Evolutionary conservation across 1,140 invertebrate genomes (phyloP), one percentile per base, ranked within the genome.

Genomic region (Paralvinella palmiformis): DNA sequence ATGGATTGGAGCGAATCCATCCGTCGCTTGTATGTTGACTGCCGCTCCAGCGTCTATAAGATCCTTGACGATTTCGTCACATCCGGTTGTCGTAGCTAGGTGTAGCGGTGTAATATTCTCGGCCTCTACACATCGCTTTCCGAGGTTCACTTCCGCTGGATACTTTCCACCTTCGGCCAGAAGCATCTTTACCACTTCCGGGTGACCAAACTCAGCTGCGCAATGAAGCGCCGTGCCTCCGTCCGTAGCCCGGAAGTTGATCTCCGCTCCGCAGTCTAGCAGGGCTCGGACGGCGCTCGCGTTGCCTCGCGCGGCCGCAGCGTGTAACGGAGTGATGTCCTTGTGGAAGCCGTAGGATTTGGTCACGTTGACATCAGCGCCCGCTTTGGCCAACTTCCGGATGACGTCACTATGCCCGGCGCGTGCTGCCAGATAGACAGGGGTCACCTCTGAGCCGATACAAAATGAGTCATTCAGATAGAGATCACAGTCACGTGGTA

Each of bases 1-100:
- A 85, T 99, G 96, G 41, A 99, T 82, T 4, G 96, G 93, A 3
- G 95, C 98, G 82, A 99, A 99, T 83, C 96, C 89, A 77, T 99
- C 78, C 66, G 76, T 80, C 56, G 79, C 78, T 32, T 73, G 69
- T 41, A 76, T 73, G 64, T 81, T 74, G 3, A 76, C 44, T 27
- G 48, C 58, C 17, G 45, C 31, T 73, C 95, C 94, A 67, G 79
- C 72, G 59, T 81, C 50, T n/a, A 64, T 41, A 5, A 64, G 63
- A 6, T 31, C 24, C 29, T 59, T n/a, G 15, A 59, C 62, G 15
- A 63, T 37, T 4, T 29, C 29, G 10, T 29, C 48, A 22, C 33
- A 41, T n/a, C 50, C 52, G 35, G 53, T 36, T 31, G 62, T 63
- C 20, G 53, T 44, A 15, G 62, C 62, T 33, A 63, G 52, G 53